Conservation (phyloP, 2,797 vertebrate genomes). For the Menidia menidia region DNA sequence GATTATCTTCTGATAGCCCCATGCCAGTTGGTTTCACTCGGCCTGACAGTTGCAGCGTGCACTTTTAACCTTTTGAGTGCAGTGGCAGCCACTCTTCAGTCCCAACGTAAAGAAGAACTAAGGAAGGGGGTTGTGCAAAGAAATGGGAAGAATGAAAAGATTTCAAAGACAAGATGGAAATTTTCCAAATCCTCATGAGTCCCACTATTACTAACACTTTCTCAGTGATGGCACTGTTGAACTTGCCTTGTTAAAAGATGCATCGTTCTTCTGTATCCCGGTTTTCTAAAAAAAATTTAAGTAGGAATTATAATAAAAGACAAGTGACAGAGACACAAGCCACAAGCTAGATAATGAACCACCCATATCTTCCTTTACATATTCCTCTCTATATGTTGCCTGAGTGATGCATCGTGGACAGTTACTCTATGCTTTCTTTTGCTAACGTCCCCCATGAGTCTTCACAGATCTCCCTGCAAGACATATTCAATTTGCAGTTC, state of each 20-base stretch:
- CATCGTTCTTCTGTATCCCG: constrained; percentile 18
- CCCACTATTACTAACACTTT: constrained; percentile 28
- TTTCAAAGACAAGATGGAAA: constrained; percentile 83
- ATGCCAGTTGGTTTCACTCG: constrained; percentile 96
- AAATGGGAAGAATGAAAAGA: constrained; percentile 66
- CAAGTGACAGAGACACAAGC: constrained; percentile 40
- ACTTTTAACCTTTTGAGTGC: constrained; percentile 95
- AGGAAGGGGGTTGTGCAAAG: constrained; percentile 79
- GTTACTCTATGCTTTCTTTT: constrained; percentile 71
- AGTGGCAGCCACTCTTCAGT: constrained; percentile 75
- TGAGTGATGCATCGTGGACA: constrained; percentile 77
- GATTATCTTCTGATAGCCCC: constrained; percentile 96
- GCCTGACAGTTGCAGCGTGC: constrained; percentile 91
- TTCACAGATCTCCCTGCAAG: constrained; percentile 80
- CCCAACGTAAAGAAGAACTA: constrained; percentile 84
- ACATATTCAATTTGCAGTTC: constrained; percentile 85
- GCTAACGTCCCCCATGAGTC: constrained; percentile 78
- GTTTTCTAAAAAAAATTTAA: constrained; percentile 15
- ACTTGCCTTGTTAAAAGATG: constrained; percentile 21
- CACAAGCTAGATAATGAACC: constrained; percentile 62
- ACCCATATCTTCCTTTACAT: constrained; percentile 70
- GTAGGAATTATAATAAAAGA: constrained; percentile 33
- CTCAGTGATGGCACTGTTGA: constrained; percentile 31
- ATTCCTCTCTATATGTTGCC: constrained; percentile 74
- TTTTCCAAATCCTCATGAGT: constrained; percentile 53